Base-by-base conservation (phyloP, 2,888 invertebrate species). In the Malthinus seriepunctatus region DNA sequence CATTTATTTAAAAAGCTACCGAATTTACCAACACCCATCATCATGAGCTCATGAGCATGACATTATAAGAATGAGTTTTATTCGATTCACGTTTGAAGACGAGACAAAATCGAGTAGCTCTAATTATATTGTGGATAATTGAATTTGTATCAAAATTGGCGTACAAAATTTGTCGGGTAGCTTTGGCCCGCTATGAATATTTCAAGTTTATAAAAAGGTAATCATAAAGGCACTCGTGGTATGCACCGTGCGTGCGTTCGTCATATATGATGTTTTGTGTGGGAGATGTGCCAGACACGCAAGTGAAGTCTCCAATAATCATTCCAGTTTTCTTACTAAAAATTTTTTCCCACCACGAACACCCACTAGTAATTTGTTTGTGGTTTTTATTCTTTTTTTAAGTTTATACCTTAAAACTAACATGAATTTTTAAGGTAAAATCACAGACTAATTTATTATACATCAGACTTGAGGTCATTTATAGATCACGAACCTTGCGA, bases 181-280 rank as follows among this genome's bases (percentile, higher is more conserved):
- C 12, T 55, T 54, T 33, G 50, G 50, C 38, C 45, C 39, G 39
- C 39, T 23, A 23, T 5, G 23, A 23, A 23, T 5, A 2, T 23
- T 23, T 23, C 23, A 23, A 23, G 23, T 23, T 23, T 23, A 23
- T 23, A 23, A 23, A 23, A 66, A 64, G 61, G 67, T 56, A 68
- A 70, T 70, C 67, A 70, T 63, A 62, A 66, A 67, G 67, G 68
- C 65, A 70, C 69, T 67, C 55, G 32, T 61, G 69, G 70, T 70
- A 70, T 70, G 70, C 67, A 65, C 62, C 57, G 61, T 67, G 70
- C 69, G 70, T 69, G 69, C 66, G 66, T 67, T 64, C 64, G 63
- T 67, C 66, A 61, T 63, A 54, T 55, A 61, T n/a, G n/a, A 63
- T 63, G 60, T 65, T 52, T 47, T 54, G 57, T 69, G 69, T 69